These are phyloP conservation scores for Rhinolophus sinicus DNA, from an alignment of 2,113 vertebrate genomes.

Conservation along the genomic window DNA sequence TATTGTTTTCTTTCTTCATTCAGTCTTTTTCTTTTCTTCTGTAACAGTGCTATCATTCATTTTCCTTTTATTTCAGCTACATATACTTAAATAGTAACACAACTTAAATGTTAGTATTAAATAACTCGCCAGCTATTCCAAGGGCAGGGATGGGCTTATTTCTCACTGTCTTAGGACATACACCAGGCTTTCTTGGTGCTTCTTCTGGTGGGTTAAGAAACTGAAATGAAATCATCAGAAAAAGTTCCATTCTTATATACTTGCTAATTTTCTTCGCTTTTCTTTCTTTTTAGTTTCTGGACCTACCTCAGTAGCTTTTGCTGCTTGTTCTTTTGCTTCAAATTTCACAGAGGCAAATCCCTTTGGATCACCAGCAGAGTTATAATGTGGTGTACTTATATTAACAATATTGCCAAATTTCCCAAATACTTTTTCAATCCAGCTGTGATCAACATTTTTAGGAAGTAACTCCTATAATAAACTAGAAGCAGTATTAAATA, in stretches of 20 bases:
- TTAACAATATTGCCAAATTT: conserved; percentile 93
- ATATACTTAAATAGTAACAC: not conserved
- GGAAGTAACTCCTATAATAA: conserved; percentile 90
- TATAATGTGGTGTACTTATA: conserved; percentile 91
- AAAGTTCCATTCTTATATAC: not conserved
- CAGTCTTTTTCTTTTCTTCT: conserved; percentile 91
- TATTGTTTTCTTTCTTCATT: conserved; percentile 83
- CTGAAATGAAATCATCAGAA: conserved; percentile 21
- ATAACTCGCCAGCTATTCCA: conserved; percentile 80
- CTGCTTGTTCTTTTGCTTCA: not conserved
- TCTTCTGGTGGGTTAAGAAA: conserved; percentile 91
- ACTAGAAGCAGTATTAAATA: not conserved
- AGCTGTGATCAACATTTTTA: conserved; percentile 91
- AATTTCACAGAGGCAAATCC: conserved; percentile 89
- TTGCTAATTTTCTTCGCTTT: not conserved
- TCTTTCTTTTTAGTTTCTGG: not conserved
- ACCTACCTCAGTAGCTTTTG: conserved; percentile 72
- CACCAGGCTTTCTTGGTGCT: conserved; percentile 90
- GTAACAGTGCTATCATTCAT: not conserved
- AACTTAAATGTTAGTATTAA: not conserved
- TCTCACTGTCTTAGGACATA: conserved; percentile 92
- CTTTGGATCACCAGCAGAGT: conserved; percentile 87
- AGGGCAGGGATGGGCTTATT: conserved; percentile 85
- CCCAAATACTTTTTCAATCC: conserved; percentile 88
- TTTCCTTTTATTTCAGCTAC: not conserved